Percentiles rank a stretch among this genome's conserved stretches.
These are phyloP conservation scores for Eubucco bourcierii DNA, from an alignment of 2,113 vertebrate genomes.

Conservation along the genomic window DNA sequence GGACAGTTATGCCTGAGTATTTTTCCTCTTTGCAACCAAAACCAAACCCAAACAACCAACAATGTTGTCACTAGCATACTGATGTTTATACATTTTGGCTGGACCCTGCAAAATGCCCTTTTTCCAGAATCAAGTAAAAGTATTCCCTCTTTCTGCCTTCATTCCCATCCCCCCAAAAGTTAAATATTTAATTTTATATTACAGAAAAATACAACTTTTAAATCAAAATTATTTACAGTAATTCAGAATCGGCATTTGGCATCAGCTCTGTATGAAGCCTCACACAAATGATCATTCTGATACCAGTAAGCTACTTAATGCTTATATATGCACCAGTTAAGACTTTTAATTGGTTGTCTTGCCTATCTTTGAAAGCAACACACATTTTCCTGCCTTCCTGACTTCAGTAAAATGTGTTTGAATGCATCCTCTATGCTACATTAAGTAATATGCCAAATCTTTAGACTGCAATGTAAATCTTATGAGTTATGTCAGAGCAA, in stretches of 20 bases:
- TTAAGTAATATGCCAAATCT: conserved; percentile 11
- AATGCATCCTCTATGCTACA: conserved; percentile 51
- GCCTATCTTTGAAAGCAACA: conserved; percentile 48
- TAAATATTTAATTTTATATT: conserved; percentile 79
- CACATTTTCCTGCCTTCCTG: conserved; percentile 39
- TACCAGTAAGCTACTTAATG: conserved; percentile 63
- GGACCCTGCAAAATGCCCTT: conserved; percentile 71
- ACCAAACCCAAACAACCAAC: not conserved
- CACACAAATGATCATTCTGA: conserved; percentile 64
- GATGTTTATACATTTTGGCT: conserved; percentile 56
- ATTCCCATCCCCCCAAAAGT: conserved; percentile 41
- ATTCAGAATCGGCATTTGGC: conserved; percentile 70
- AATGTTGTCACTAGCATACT: conserved; percentile 20
- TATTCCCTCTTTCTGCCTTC: conserved; percentile 14
- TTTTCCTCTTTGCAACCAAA: not conserved
- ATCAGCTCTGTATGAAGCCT: conserved; percentile 51
- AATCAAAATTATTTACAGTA: conserved; percentile 73
- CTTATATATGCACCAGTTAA: conserved; percentile 64
- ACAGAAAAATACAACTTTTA: conserved; percentile 75
- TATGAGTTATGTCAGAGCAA: not conserved
- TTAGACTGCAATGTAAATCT: not conserved
- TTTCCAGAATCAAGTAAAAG: conserved; percentile 62
- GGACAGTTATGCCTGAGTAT: conserved; percentile 21
- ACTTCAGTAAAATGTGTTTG: conserved; percentile 52
- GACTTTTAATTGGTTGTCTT: conserved; percentile 31